Evolutionary conservation across 1,140 invertebrate genomes (phyloP), one percentile per base, ranked within the genome.

Genomic region (Drosophila carrolli): DNA sequence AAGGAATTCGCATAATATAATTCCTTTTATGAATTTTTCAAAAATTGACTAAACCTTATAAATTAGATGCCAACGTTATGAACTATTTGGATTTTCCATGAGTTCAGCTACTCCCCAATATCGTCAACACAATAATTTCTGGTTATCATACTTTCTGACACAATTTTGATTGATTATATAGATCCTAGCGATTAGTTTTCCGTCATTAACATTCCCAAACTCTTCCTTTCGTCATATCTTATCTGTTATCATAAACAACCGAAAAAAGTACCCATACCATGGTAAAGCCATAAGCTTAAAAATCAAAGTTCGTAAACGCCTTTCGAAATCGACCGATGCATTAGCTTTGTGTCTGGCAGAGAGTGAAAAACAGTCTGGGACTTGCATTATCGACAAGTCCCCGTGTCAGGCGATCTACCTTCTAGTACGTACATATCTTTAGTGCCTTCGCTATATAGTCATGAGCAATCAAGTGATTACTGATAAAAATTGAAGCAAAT

Each of bases 401-500:
- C 44, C 46, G 51, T 19, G 29, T 53, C 38, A 1, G 32, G 10
- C 54, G 46, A 65, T 75, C 72, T 41, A 41, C 32, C 35, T 44
- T 32, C 43, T 59, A 50, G 5, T 61, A 54, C 35, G 54, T 73
- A 54, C 35, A 47, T 73, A 73, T 53, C 67, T 61, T 73, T 73
- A 73, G 67, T 46, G 40, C 66, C 9, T 4, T 14, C 13, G 37
- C 51, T 50, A 50, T 70, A 70, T 51, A 66, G 54, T 19, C 73
- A 32, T 65, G 38, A 55, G 46, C 73, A 76, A 75, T 75, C 61
- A 75, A 76, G 73, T 67, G 61, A 67, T 76, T 75, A 67, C 73
- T 76, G 73, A 76, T 76, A 76, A 75, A 65, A 75, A 65, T 57
- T 47, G 47, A 73, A 73, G 70, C 40, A 43, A 40, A 38, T 38